Percentiles rank a stretch among this genome's conserved stretches.
Conservation (phyloP, 2,888 invertebrate genomes). For the Sceliomorpha sp. region DNA sequence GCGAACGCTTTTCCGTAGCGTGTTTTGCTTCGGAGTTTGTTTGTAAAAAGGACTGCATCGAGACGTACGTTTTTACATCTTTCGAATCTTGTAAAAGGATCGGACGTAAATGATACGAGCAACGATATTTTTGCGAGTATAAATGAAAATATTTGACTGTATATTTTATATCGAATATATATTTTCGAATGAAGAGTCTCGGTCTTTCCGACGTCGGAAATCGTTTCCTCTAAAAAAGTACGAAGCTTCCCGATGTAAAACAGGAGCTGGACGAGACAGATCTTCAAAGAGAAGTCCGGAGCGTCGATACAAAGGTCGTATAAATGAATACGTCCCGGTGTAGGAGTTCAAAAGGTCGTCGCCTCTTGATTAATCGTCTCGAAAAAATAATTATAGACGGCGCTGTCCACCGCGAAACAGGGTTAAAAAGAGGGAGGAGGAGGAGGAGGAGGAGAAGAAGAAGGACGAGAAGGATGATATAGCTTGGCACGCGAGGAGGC, state of each 20-base stretch:
- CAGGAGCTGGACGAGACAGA: too few relatives aligned
- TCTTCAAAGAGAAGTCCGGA: constrained; percentile 2
- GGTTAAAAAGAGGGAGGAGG: neutral
- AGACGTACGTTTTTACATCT: too few relatives aligned
- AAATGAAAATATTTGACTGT: too few relatives aligned
- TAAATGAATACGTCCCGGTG: constrained; percentile 16
- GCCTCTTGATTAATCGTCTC: constrained; percentile 6
- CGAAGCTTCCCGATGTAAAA: neutral
- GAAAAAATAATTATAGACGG: constrained; percentile 12
- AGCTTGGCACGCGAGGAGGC: neutral
- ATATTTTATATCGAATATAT: too few relatives aligned
- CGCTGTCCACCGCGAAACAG: constrained; percentile 1
- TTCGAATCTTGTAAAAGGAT: too few relatives aligned
- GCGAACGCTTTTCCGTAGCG: constrained; percentile 33
- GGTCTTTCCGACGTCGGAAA: neutral
- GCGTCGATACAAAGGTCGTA: constrained; percentile 2
- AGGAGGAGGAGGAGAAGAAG: constrained; percentile 12
- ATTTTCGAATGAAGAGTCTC: too few relatives aligned
- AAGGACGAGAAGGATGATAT: constrained; percentile 17
- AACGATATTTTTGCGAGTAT: too few relatives aligned
- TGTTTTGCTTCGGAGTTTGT: constrained; percentile 36
- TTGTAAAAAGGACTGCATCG: too few relatives aligned
- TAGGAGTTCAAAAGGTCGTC: neutral
- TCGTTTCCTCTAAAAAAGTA: neutral
- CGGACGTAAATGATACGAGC: too few relatives aligned